phyloP scores from a whole-genome alignment of 2,113 vertebrate genomes.

The Neofelis nebulosa region DNA sequence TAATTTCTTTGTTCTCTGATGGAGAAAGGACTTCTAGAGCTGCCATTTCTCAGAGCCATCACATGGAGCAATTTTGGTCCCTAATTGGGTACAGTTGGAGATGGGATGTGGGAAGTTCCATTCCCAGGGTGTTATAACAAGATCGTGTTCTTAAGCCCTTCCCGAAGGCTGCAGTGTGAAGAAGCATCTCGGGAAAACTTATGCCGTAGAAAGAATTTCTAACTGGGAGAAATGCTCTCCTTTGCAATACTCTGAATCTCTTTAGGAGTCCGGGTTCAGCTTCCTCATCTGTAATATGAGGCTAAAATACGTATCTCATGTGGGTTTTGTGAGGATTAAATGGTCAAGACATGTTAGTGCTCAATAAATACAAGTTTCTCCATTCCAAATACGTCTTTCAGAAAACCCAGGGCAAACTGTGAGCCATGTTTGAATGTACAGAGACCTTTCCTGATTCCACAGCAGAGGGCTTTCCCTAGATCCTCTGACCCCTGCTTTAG shows the following conservation, averaged over 20 bases:
- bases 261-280: not conserved
- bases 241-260: not conserved
- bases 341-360: not conserved
- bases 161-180: not conserved
- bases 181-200: not conserved
- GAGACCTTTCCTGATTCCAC: too few relatives aligned
- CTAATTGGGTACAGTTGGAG: not conserved
- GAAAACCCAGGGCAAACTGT: not conserved
- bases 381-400: not conserved
- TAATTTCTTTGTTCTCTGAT: conserved; percentile 15
- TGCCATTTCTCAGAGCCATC: not conserved
- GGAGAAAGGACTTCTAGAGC: not conserved
- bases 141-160: not conserved
- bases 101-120: not conserved
- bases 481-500: not conserved
- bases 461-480: not conserved
- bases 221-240: not conserved
- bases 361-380: not conserved
- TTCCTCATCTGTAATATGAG: not conserved
- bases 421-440: not conserved
- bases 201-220: not conserved
- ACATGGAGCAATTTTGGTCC: not conserved
- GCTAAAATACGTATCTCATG: not conserved
- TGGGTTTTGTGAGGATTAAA: not conserved
- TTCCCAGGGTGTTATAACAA: not conserved